Conservation (phyloP, 92 coral and sea anemone genomes). For the Paragorgia papillata region DNA sequence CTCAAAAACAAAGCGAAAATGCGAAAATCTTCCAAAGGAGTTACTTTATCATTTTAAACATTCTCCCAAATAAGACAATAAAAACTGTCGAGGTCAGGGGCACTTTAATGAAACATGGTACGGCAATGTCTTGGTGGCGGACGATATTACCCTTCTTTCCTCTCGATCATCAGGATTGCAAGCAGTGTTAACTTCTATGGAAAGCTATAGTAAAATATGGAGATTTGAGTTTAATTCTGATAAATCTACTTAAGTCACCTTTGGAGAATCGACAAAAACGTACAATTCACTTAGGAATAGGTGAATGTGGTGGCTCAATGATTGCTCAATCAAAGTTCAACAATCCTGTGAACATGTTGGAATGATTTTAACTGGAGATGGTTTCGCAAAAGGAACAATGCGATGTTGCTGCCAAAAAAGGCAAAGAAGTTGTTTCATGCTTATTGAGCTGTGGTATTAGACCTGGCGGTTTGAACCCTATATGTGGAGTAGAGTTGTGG, state of each 20-base stretch:
- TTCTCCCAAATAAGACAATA: no score
- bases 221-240: conserved; percentile 14
- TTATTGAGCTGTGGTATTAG: conserved; percentile 1
- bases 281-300: background rate
- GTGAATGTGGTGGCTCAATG: background rate
- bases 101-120: background rate
- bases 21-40: no score
- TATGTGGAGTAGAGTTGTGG: background rate
- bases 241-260: background rate
- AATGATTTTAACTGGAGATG: conserved; percentile 4
- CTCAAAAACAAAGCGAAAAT: no score
- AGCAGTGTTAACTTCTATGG: background rate
- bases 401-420: background rate
- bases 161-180: background rate
- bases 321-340: background rate
- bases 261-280: background rate
- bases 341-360: conserved; percentile 28
- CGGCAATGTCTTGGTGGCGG: conserved; percentile 12
- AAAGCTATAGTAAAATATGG: conserved; percentile 14
- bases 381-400: background rate
- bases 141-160: background rate
- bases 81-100: no score
- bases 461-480: conserved; percentile 11
- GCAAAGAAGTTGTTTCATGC: background rate
- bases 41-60: no score